Evolutionary conservation across 92 coral and sea anemone genomes (phyloP).

Genomic region (Meandrina meandrites): DNA sequence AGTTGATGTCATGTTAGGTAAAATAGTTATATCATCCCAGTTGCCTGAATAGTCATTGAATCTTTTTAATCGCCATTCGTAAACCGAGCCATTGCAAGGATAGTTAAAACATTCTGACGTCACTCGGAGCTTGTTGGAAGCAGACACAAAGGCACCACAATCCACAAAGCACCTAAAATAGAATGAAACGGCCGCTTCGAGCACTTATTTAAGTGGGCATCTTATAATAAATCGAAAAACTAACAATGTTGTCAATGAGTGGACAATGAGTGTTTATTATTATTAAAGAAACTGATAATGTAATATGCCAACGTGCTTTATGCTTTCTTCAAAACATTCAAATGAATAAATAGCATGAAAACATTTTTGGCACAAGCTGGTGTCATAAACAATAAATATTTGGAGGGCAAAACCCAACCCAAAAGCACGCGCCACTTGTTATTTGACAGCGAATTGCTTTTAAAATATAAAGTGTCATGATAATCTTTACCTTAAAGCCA

Average conservation of each 20-base stretch:
- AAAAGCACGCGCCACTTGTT: no score
- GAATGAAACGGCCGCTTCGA: not conserved
- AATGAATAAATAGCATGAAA: no score
- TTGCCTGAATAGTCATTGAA: not conserved
- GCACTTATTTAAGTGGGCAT: no score
- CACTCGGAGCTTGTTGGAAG: constrained; percentile 27
- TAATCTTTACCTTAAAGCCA: not conserved
- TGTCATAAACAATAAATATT: no score
- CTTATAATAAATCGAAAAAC: no score
- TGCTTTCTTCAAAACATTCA: no score
- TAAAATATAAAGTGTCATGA: not conserved
- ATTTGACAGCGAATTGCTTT: not conserved
- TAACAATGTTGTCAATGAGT: no score
- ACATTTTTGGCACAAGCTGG: no score
- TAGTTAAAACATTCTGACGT: constrained; percentile 26
- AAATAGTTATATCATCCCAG: constrained; percentile 10
- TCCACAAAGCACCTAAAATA: constrained; percentile 28
- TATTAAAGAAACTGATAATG: no score
- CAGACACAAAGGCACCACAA: constrained; percentile 32
- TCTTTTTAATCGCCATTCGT: constrained; percentile 9
- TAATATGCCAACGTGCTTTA: no score
- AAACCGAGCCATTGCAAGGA: constrained; percentile 23
- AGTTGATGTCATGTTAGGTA: constrained; percentile 42
- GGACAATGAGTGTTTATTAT: no score
- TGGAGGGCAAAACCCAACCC: no score